Evolutionary conservation across 2,113 vertebrate species (phyloP), one percentile per base, ranked within the genome.

Genomic region (Elephantulus edwardii): DNA sequence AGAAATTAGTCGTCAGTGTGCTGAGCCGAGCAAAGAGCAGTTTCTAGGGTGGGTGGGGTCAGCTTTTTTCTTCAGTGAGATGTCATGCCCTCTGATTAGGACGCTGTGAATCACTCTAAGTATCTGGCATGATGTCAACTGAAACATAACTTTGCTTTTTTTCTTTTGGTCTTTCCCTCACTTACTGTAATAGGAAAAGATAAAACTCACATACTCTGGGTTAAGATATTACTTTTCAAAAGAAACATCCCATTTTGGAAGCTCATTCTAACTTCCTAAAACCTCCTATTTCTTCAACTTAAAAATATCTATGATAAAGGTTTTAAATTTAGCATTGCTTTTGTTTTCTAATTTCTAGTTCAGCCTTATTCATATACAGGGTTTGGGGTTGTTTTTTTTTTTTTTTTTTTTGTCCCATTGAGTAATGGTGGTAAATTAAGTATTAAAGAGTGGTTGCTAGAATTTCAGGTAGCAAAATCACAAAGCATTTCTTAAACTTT

Each of bases 51-150:
- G 95, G 97, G 97, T 92, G 97, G 96, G 88, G 97, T 92, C 75
- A 87, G 33, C 62, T 52, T 89, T 94, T 91, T 95, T 93, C 96
- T 88, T 92, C 48, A 66, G 92, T 91, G 82, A 92, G 95, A 54
- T 94, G 97, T 96, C 94, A 97, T 33, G 0, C 96, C 97, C 97
- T 95, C 94, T 88, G 91, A 96, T 95, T 96, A 94, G 96, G 97
- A 98, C 94, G 96, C 97, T 0, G 2, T 98, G 98, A 98, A 88
- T 98, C 96, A 97, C 66, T 8, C 0, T 77, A n/a, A n/a, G 64
- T 62, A 52, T 46, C 79, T 96, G 97, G 95, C 87, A 16, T 46
- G 40, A 62, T 84, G 78, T 95, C 12, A 24, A 86, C 30, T 8
- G 0, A 93, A 96, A 95, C 88, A 82, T 40, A 91, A 0, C 0